Percentiles rank a stretch among this genome's conserved stretches.
phyloP scores from a whole-genome alignment of 2,113 vertebrate genomes.

The Syngnathus scovelli region DNA sequence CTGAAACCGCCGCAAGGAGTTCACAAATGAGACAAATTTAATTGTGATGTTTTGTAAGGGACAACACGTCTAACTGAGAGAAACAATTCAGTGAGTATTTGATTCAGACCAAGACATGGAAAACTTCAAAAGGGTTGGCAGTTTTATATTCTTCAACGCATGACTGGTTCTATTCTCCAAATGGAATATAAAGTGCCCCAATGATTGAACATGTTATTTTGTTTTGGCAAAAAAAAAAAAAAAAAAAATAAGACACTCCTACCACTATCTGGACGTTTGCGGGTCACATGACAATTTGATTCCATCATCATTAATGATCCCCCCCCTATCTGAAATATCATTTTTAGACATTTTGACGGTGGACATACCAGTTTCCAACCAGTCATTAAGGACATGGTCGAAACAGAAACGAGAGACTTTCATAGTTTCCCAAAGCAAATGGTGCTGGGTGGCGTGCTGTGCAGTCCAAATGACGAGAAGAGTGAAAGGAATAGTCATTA shows the following conservation, averaged over 20 bases:
- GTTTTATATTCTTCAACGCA: conserved; percentile 62
- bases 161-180: conserved; percentile 57
- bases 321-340: conserved; percentile 50
- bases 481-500: conserved; percentile 45
- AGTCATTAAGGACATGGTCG: conserved; percentile 41
- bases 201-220: conserved; percentile 53
- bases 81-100: conserved; percentile 59
- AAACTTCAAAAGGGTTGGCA: conserved; percentile 53
- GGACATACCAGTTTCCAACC: conserved; percentile 40
- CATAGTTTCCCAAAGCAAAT: conserved; percentile 37
- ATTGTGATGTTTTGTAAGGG: not conserved
- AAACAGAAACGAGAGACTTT: conserved; percentile 36
- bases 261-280: conserved; percentile 46
- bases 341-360: conserved; percentile 50
- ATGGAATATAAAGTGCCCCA: conserved; percentile 70
- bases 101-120: conserved; percentile 45
- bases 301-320: conserved; percentile 53
- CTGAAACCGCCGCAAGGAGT: no score
- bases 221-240: conserved; percentile 34
- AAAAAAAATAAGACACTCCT: conserved; percentile 27
- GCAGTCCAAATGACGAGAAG: conserved; percentile 32
- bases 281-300: conserved; percentile 59
- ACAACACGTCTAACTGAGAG: conserved; percentile 39
- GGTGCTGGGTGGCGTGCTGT: conserved; percentile 20
- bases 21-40: no score